Evolutionary conservation across 2,888 invertebrate genomes (phyloP).

Genomic region (Orchesella flavescens): DNA sequence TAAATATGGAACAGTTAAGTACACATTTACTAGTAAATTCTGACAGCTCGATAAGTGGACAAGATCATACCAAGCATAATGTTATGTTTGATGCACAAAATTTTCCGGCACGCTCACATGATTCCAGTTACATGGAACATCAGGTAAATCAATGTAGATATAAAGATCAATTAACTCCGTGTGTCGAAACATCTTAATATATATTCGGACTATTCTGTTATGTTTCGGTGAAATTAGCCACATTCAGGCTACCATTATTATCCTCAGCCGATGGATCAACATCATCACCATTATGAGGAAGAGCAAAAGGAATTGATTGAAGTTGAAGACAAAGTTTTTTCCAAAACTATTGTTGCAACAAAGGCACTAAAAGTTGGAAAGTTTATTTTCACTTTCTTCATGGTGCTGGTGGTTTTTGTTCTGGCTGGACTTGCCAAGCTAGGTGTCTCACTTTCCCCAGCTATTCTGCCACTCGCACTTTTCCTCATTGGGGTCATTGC

Average conservation of each 20-base stretch:
- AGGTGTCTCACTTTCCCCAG: slow-evolving; percentile 47
- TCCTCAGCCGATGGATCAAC: not conserved
- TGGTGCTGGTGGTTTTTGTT: slow-evolving; percentile 50
- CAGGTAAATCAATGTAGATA: too few species aligned
- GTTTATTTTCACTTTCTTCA: slow-evolving; percentile 40
- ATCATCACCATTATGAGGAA: not conserved
- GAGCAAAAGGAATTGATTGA: slow-evolving; percentile 5
- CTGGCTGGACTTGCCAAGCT: slow-evolving; percentile 26
- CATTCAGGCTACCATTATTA: not conserved
- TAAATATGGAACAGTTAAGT: too few species aligned
- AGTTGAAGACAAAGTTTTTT: slow-evolving; percentile 47
- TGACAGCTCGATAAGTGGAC: too few species aligned
- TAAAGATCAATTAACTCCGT: too few species aligned
- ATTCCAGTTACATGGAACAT: too few species aligned
- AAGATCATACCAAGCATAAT: too few species aligned
- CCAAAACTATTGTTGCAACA: slow-evolving; percentile 56
- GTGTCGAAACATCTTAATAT: too few species aligned
- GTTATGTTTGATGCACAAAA: too few species aligned
- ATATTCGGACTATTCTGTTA: not conserved
- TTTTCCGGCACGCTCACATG: too few species aligned
- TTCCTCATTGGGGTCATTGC: slow-evolving; percentile 52
- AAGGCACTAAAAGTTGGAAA: slow-evolving; percentile 58
- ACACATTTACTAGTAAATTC: too few species aligned
- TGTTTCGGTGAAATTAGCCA: not conserved
- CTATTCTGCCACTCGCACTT: slow-evolving; percentile 48